These are phyloP conservation scores for Barbus barbus DNA, from an alignment of 2,113 vertebrate genomes.

Conservation along the genomic window DNA sequence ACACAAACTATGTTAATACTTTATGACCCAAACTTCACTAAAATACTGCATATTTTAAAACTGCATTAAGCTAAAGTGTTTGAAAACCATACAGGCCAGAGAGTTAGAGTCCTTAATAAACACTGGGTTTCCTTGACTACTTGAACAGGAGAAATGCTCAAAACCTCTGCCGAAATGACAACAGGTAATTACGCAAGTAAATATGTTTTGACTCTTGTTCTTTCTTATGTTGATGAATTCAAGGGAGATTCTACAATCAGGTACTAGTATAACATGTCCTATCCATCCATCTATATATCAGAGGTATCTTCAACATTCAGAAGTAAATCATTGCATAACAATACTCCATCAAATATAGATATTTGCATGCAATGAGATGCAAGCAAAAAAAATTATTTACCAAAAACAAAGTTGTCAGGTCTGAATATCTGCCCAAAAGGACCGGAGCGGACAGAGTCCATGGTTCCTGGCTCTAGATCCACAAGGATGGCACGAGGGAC, in stretches of 20 bases:
- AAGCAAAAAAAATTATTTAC: conserved; percentile 45
- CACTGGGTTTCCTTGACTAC: no score
- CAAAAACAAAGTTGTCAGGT: conserved; percentile 77
- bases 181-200: no score
- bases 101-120: no score
- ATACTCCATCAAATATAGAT: background rate
- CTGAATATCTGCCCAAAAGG: conserved; percentile 77
- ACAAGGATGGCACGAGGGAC: conserved; percentile 75
- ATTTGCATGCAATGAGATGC: background rate
- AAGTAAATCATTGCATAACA: no score
- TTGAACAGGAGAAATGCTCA: no score
- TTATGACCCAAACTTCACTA: background rate
- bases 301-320: background rate
- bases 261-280: no score
- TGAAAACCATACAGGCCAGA: no score
- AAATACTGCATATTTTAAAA: background rate
- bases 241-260: no score
- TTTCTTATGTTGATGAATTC: no score
- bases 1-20: background rate
- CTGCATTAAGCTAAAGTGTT: no score
- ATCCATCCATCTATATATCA: background rate
- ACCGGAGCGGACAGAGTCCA: conserved; percentile 76
- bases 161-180: no score
- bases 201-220: no score
- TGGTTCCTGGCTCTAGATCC: conserved; percentile 76